Evolutionary conservation across 2,113 vertebrate species (phyloP).

Genomic region (Leucoraja erinaceus): DNA sequence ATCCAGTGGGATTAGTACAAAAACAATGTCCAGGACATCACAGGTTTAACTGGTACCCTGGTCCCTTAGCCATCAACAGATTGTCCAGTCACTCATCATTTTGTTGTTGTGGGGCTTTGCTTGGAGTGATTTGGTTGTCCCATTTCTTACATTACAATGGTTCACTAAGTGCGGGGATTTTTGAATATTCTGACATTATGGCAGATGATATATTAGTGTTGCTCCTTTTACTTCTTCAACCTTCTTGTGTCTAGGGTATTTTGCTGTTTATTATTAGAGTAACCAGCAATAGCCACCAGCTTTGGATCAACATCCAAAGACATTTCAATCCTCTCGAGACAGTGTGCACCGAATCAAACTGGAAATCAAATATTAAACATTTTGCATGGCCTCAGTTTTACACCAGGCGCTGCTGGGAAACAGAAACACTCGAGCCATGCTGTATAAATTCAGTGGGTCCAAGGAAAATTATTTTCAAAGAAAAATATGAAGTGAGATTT

Average conservation of each 20-base stretch:
- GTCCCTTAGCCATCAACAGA: no score
- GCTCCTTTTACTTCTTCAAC: no score
- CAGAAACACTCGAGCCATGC: not conserved
- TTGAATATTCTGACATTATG: not conserved
- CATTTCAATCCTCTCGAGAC: no score
- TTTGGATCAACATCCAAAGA: not conserved
- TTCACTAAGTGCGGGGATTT: not conserved
- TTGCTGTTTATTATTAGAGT: not conserved
- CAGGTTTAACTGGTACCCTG: not conserved
- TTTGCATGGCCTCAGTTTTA: not conserved
- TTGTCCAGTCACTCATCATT: not conserved
- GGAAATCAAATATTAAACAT: conserved; percentile 6
- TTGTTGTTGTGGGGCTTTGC: not conserved
- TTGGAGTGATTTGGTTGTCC: not conserved
- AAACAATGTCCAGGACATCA: not conserved
- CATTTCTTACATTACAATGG: not conserved
- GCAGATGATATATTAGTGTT: not conserved
- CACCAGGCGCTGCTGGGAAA: not conserved
- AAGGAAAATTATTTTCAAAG: not conserved
- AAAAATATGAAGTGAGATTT: not conserved
- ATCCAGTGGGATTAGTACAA: not conserved
- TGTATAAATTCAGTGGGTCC: not conserved
- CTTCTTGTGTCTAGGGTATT: not conserved
- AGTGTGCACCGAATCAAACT: no score
- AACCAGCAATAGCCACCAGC: not conserved